These are phyloP conservation scores for Nymphalis polychloros DNA, from an alignment of 2,888 invertebrate genomes.

Conservation along the genomic window DNA sequence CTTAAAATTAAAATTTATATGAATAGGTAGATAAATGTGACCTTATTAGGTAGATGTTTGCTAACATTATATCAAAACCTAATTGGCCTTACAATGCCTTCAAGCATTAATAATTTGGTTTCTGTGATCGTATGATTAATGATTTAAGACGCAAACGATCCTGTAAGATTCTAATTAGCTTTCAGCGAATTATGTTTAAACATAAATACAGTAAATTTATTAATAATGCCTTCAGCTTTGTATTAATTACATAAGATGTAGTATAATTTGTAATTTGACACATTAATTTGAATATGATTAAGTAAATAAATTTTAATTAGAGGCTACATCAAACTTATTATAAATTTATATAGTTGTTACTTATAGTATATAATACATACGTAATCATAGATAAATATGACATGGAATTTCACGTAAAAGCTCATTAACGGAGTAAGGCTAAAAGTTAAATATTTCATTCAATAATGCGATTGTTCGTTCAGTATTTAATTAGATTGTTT, in stretches of 20 bases:
- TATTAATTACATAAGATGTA: background rate
- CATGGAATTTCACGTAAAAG: no score
- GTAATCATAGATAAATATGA: no score
- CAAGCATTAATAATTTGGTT: slow-evolving; percentile 23
- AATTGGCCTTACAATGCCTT: slow-evolving; percentile 16
- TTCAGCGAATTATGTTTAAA: slow-evolving; percentile 10
- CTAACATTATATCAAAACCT: background rate
- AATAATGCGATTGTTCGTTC: no score
- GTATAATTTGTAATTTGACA: background rate
- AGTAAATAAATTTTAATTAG: no score
- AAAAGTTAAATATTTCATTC: no score
- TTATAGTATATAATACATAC: no score
- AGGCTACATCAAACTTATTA: no score
- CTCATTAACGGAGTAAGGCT: no score
- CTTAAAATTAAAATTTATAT: no score
- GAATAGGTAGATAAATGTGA: background rate
- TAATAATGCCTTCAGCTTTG: slow-evolving; percentile 8
- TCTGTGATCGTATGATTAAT: slow-evolving; percentile 23
- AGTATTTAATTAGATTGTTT: no score
- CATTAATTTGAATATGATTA: background rate
- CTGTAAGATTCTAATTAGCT: slow-evolving; percentile 21
- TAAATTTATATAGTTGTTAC: no score
- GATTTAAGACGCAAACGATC: slow-evolving; percentile 19
- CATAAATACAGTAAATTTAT: slow-evolving; percentile 11
- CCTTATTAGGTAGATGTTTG: background rate